These are phyloP conservation scores for Ornithoptera alexandrae DNA, from an alignment of 2,888 invertebrate genomes.

Conservation along the genomic window DNA sequence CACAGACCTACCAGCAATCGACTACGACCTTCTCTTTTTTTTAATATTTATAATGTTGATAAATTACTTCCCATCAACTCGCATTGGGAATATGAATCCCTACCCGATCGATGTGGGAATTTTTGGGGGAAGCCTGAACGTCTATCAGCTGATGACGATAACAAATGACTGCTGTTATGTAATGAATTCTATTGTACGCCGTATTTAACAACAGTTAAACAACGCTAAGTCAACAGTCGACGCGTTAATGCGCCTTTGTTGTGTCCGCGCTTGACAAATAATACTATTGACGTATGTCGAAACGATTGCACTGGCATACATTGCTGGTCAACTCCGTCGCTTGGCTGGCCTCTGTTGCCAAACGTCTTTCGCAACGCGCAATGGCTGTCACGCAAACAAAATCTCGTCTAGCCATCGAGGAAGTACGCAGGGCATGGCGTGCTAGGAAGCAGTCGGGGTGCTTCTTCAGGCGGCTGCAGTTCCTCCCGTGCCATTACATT, in stretches of 20 bases:
- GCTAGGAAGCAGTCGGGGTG: background rate
- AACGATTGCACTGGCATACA: slow-evolving; percentile 17
- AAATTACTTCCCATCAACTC: too few species aligned
- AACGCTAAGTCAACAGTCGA: background rate
- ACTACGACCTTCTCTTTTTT: too few species aligned
- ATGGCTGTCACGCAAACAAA: slow-evolving; percentile 15
- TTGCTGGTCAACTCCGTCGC: slow-evolving; percentile 10
- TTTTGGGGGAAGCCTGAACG: too few species aligned
- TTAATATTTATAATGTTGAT: too few species aligned
- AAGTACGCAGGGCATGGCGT: background rate
- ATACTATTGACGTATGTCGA: slow-evolving; percentile 13
- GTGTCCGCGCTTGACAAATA: slow-evolving; percentile 9
- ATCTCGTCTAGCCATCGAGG: slow-evolving; percentile 11
- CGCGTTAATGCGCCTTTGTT: slow-evolving; percentile 3
- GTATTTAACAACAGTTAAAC: too few species aligned
- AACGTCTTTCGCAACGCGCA: slow-evolving; percentile 11
- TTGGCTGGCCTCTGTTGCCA: slow-evolving; percentile 1
- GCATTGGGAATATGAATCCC: too few species aligned
- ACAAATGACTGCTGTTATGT: too few species aligned
- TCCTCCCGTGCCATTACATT: slow-evolving; percentile 13
- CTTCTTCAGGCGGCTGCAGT: background rate
- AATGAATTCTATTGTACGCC: too few species aligned
- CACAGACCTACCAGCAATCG: too few species aligned
- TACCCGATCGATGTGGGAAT: too few species aligned
- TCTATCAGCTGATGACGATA: too few species aligned